Percentiles rank a stretch among this genome's conserved stretches.
These are phyloP conservation scores for Thalassaphorura encarpata DNA, from an alignment of 1,140 invertebrate species.

Conservation along the genomic window DNA sequence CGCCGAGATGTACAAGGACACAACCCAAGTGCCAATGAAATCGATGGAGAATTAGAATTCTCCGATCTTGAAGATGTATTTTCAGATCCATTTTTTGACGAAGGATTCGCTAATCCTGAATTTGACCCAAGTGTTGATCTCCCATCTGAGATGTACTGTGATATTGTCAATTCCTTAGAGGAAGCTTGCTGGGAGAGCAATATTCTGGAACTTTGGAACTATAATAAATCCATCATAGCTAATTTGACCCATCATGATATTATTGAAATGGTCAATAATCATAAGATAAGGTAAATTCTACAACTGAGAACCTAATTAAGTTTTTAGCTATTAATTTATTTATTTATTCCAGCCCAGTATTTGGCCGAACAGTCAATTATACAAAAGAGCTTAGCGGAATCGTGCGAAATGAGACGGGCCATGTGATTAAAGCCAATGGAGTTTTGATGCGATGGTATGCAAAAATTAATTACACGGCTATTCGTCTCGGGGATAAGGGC, in stretches of 20 bases:
- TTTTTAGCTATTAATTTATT: not conserved
- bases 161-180: slow-evolving; percentile 45
- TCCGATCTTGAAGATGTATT: slow-evolving; percentile 6
- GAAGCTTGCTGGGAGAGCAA: slow-evolving; percentile 51
- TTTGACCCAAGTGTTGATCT: slow-evolving; percentile 46
- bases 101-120: slow-evolving; percentile 9
- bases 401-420: slow-evolving; percentile 45
- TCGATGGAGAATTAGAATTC: not conserved
- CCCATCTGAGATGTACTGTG: slow-evolving; percentile 46
- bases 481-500: slow-evolving; percentile 45
- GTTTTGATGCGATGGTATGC: slow-evolving; percentile 53
- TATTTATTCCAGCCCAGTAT: slow-evolving; percentile 44
- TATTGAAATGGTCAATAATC: slow-evolving; percentile 48
- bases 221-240: slow-evolving; percentile 44
- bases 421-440: slow-evolving; percentile 52
- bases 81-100: slow-evolving; percentile 17
- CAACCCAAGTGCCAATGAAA: slow-evolving; percentile 30
- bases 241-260: slow-evolving; percentile 51
- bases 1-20: too few relatives aligned
- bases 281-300: slow-evolving; percentile 35
- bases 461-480: slow-evolving; percentile 53
- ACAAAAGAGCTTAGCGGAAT: slow-evolving; percentile 53
- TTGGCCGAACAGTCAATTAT: slow-evolving; percentile 55
- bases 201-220: slow-evolving; percentile 60
- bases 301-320: not conserved